These are phyloP conservation scores for Lycia hirtaria DNA, from an alignment of 2,888 invertebrate genomes.

Conservation along the genomic window DNA sequence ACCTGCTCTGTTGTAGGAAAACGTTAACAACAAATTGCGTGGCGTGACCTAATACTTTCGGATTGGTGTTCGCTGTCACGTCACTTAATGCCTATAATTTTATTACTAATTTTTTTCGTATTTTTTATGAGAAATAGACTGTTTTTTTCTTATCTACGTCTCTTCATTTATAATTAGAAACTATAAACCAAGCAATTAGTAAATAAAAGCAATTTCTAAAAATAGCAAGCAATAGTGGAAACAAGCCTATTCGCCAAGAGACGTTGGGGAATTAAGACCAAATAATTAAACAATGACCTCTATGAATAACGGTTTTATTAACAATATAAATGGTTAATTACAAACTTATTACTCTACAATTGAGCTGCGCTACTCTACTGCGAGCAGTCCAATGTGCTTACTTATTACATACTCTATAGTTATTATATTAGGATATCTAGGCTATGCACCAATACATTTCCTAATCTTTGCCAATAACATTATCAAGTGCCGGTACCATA, in stretches of 20 bases:
- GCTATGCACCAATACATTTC: conserved; percentile 69
- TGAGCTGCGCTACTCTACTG: conserved; percentile 85
- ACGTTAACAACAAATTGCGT: too few relatives aligned
- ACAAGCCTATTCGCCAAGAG: neutral
- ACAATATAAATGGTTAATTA: conserved; percentile 85
- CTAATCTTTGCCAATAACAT: conserved; percentile 42
- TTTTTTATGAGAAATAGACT: too few relatives aligned
- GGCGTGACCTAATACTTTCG: too few relatives aligned
- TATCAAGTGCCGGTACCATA: conserved; percentile 29
- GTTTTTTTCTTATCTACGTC: too few relatives aligned
- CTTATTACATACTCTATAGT: conserved; percentile 42
- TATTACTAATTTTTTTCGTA: too few relatives aligned
- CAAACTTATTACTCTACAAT: conserved; percentile 82
- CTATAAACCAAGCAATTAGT: too few relatives aligned
- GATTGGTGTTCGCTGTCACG: too few relatives aligned
- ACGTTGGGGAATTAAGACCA: neutral
- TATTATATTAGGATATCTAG: conserved; percentile 51
- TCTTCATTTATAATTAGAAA: too few relatives aligned
- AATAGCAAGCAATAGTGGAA: too few relatives aligned
- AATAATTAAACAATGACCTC: conserved; percentile 52
- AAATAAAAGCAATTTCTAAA: too few relatives aligned
- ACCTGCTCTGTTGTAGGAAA: too few relatives aligned
- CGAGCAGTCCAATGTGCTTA: conserved; percentile 82
- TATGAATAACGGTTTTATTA: conserved; percentile 85
- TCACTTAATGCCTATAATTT: too few relatives aligned